Base-by-base conservation (phyloP, 2,113 vertebrate genomes). In the Bambusicola thoracicus region DNA sequence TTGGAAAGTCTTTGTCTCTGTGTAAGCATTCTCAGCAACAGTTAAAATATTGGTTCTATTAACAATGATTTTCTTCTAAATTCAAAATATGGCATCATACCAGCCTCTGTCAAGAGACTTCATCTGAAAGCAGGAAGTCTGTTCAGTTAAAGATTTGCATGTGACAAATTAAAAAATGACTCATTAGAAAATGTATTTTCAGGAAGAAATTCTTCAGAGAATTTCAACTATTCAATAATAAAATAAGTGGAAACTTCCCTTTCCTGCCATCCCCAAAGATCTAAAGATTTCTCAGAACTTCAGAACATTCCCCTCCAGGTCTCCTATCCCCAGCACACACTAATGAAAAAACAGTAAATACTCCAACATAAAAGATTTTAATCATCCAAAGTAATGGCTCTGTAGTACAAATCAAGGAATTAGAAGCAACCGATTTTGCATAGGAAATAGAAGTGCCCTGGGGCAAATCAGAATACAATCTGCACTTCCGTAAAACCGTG, bases 391-490 rank as follows among this genome's bases (percentile, higher is more conserved):
- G 22, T 48, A 34, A 32, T 83, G 55, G 41, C 77, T 94, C 59
- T 96, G 80, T 89, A 92, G 65, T 91, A 95, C 82, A 93, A 96
- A 96, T 91, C 77, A 95, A 95, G 67, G 78, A 95, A 95, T 96
- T 94, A 95, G 25, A 51, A 81, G 70, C 20, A 78, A 73, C 70
- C 56, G 77, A 93, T 92, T 95, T 87, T 85, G 81, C 82, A 87
- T 17, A 62, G 48, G 40, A 91, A 73, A 93, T 89, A 78, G n/a
- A 89, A 95, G n/a, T 67, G 82, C 85, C 85, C 92, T 89, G 68
- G 68, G 82, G 77, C 17, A 83, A 95, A 96, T 94, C 55, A 85
- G 93, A 94, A 94, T 36, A 40, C 85, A 92, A 32, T 81, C 58
- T 92, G 29, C 70, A 90, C 49, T 93, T 88, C 53, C 73, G 3